Percentiles rank a stretch among this genome's conserved stretches.
phyloP scores from a whole-genome alignment of 2,797 vertebrate species.

The Epinephelus awoara region DNA sequence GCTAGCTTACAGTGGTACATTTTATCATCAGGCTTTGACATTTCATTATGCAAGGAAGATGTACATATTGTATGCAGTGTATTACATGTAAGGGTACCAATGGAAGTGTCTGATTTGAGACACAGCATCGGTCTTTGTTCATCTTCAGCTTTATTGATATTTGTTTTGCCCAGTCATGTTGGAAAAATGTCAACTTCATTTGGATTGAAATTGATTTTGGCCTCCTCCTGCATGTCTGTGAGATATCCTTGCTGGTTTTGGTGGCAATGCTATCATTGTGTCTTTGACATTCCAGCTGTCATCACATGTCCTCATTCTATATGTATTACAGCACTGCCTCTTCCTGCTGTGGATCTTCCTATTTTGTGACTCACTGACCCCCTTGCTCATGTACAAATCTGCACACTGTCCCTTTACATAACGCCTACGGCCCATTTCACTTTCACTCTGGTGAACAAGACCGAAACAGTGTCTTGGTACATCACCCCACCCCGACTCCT shows the following conservation, averaged over 20 bases:
- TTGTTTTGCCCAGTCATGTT: too few species aligned
- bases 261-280: background rate
- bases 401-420: slow-evolving; percentile 57
- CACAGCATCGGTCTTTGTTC: too few species aligned
- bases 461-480: slow-evolving; percentile 34
- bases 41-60: too few species aligned
- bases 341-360: slow-evolving; percentile 19
- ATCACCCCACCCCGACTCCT: background rate
- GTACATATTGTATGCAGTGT: too few species aligned
- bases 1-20: too few species aligned
- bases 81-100: too few species aligned
- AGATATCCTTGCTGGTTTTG: background rate
- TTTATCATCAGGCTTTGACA: too few species aligned
- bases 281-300: slow-evolving; percentile 11
- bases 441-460: slow-evolving; percentile 49
- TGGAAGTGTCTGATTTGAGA: too few species aligned
- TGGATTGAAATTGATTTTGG: background rate
- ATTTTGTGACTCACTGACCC: slow-evolving; percentile 58
- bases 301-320: slow-evolving; percentile 1
- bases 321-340: slow-evolving; percentile 1
- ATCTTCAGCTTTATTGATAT: too few species aligned
- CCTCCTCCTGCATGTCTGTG: background rate
- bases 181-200: too few species aligned
- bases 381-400: slow-evolving; percentile 35
- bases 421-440: slow-evolving; percentile 49